These are phyloP conservation scores for Lacerta agilis DNA, from an alignment of 2,797 vertebrate genomes.

Conservation along the genomic window DNA sequence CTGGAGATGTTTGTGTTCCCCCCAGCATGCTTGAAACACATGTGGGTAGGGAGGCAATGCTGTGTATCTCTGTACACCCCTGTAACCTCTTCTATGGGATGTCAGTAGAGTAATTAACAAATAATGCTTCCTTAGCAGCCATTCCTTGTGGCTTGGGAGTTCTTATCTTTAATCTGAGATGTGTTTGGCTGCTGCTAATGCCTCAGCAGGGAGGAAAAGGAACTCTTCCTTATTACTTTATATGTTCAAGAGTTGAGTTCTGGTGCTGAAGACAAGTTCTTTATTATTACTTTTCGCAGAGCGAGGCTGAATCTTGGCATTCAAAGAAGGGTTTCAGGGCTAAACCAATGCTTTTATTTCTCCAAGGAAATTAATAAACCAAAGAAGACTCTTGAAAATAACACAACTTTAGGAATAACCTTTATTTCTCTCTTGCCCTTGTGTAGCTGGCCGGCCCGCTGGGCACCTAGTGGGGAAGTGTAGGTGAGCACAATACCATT, in stretches of 20 bases:
- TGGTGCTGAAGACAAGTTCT: neutral
- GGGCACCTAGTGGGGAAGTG: neutral
- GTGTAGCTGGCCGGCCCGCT: neutral
- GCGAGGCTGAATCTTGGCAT: neutral
- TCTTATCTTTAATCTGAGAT: neutral
- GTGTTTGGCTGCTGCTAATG: neutral
- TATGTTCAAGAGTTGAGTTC: neutral
- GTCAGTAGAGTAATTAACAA: neutral
- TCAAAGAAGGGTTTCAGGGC: neutral
- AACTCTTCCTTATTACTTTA: slow-evolving; percentile 12
- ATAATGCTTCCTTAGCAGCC: neutral
- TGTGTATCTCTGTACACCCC: neutral
- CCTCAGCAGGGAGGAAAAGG: neutral
- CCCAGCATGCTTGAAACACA: too few species aligned
- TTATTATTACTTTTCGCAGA: slow-evolving; percentile 3
- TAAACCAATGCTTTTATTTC: neutral
- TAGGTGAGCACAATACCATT: neutral
- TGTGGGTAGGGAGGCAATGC: too few species aligned
- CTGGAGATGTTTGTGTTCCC: too few species aligned
- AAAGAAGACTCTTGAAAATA: neutral
- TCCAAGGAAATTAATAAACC: slow-evolving; percentile 6
- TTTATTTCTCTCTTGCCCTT: neutral
- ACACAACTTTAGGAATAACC: neutral
- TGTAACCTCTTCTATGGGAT: neutral
- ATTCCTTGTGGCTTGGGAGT: neutral